Evolutionary conservation across 2,113 vertebrate species (phyloP).

Genomic region (Probosciger aterrimus): DNA sequence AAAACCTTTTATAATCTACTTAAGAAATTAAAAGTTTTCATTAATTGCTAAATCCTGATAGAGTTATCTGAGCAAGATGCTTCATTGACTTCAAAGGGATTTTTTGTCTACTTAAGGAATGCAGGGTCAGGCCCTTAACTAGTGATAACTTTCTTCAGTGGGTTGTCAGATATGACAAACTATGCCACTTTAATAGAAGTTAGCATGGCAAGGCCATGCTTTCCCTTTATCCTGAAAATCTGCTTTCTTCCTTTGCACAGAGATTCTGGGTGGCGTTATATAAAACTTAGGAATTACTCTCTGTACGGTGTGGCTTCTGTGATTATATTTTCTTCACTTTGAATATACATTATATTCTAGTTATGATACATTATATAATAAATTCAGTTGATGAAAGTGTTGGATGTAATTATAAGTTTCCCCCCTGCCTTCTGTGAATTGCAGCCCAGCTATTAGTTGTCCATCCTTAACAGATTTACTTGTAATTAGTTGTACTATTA

Average conservation of each 20-base stretch:
- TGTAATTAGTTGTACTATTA: neutral
- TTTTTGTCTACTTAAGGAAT: conserved; percentile 62
- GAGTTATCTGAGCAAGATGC: conserved; percentile 50
- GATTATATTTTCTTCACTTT: neutral
- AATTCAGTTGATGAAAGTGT: neutral
- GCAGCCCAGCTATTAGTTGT: neutral
- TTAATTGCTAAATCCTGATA: conserved; percentile 47
- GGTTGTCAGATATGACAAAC: conserved; percentile 59
- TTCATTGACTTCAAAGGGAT: conserved; percentile 66
- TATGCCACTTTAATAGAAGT: conserved; percentile 32
- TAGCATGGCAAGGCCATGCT: neutral
- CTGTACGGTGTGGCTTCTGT: neutral
- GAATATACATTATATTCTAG: neutral
- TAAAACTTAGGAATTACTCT: neutral
- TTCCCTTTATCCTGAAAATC: neutral
- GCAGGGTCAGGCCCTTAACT: conserved; percentile 61
- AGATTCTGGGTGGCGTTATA: neutral
- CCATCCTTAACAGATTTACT: neutral
- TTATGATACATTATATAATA: neutral
- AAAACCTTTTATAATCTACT: neutral
- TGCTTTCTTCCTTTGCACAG: neutral
- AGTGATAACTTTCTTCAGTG: conserved; percentile 62
- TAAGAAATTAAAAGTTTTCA: conserved; percentile 28
- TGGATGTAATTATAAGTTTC: neutral
- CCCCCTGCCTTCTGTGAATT: neutral